Base-by-base conservation (phyloP, 2,113 vertebrate species). In the Grammomys surdaster region DNA sequence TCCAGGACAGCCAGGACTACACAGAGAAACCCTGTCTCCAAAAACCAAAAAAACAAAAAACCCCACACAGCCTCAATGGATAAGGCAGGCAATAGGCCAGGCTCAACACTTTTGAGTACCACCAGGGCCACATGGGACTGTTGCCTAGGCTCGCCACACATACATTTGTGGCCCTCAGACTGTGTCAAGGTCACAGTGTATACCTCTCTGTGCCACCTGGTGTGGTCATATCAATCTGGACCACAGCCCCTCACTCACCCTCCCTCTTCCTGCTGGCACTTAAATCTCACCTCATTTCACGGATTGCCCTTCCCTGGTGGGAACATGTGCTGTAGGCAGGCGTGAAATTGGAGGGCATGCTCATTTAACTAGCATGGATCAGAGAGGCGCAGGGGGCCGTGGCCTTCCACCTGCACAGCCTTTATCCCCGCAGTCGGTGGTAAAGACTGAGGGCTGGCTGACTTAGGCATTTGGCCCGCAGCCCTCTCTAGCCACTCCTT, bases 261-360 rank as follows among this genome's bases (percentile, higher is more conserved):
- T n/a, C 80, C 91, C 80, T 31, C 10, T 78, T 77, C 85, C 93
- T 56, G 72, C 96, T 54, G 67, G 90, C 40, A 56, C 77, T 95
- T 95, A 94, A 91, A 92, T 94, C 96, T 93, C 46, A 43, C 94
- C 87, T 91, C 69, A n/a, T 95, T 77, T 65, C 78, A 26, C 5
- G 76, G 86, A 75, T 88, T 94, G 80, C 56, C 69, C 90, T 93
- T 94, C 84, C 77, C 88, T 86, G 88, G 4, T 95, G 81, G 20
- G 90, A 80, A 92, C 88, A 51, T 89, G 90, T 91, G 95, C 89
- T 96, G 73, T 48, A 84, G 88, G 93, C 80, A 31, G 89, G 72
- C 82, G 8, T 97, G 97, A 96, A 97, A 95, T 96, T 28, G 17
- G 91, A 95, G 94, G 91, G 89, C 94, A 77, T 54, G 92, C 73